Conservation (phyloP, 2,888 invertebrate genomes). For the Catocala fraxini region DNA sequence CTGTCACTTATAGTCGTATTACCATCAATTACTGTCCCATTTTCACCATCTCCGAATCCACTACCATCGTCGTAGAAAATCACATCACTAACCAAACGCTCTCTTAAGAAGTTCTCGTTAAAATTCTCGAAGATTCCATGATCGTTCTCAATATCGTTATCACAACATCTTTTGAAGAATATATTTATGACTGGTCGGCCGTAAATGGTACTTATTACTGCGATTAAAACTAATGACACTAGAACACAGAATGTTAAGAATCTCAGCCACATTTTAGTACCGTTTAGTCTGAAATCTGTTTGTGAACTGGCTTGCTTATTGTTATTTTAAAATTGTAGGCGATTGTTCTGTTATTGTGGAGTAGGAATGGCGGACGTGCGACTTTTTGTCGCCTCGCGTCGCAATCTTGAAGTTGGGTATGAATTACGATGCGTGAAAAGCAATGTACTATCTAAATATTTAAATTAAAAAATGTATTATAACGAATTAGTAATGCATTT, state of each 20-base stretch:
- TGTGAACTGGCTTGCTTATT: conserved; percentile 42
- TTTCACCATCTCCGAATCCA: conserved; percentile 4
- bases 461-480: no score
- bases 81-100: conserved; percentile 67
- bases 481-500: no score
- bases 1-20: conserved; percentile 29
- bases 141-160: conserved; percentile 77
- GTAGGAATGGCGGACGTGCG: conserved; percentile 45
- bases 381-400: conserved; percentile 26
- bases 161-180: conserved; percentile 74
- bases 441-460: no score
- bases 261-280: conserved; percentile 75
- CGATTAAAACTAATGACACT: conserved; percentile 70
- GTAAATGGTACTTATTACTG: conserved; percentile 73
- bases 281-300: conserved; percentile 30
- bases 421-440: not conserved
- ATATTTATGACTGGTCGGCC: conserved; percentile 72
- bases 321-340: conserved; percentile 60
- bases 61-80: conserved; percentile 47
- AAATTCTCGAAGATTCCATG: conserved; percentile 75
- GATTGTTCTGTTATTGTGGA: conserved; percentile 57
- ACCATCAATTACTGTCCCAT: conserved; percentile 12
- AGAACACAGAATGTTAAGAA: conserved; percentile 75
- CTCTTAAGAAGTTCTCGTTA: conserved; percentile 72
- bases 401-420: not conserved